phyloP scores from a whole-genome alignment of 2,113 vertebrate species.

The Alligator mississippiensis region DNA sequence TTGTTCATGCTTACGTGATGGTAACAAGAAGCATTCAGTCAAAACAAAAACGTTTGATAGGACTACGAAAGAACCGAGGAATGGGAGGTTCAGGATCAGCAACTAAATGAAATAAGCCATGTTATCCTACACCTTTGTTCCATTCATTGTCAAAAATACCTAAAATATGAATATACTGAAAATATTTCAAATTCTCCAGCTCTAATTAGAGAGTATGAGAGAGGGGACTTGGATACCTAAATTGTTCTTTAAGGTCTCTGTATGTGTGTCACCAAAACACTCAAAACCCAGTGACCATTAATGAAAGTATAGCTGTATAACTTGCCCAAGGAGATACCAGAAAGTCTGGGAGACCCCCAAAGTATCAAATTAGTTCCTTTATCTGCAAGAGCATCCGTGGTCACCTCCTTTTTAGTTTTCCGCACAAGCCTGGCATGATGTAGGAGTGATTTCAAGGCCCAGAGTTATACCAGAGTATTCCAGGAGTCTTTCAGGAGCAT shows the following conservation, averaged over 20 bases:
- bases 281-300: accelerated
- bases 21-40: accelerated
- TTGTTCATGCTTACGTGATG: neutral
- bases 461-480: too few species aligned
- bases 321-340: neutral
- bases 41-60: neutral
- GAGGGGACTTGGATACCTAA: accelerated
- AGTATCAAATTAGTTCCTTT: neutral
- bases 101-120: accelerated
- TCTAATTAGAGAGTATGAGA: neutral
- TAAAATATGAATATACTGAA: neutral
- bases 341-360: neutral
- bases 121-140: neutral
- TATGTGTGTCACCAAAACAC: accelerated
- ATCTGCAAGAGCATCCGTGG: neutral
- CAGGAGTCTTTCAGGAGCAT: neutral
- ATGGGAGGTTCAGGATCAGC: accelerated
- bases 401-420: accelerated
- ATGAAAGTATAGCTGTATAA: neutral
- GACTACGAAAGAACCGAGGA: neutral
- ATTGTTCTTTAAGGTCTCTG: neutral
- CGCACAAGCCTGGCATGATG: neutral
- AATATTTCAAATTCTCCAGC: neutral
- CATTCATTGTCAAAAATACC: neutral
- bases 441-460: neutral